Percentiles rank a stretch among this genome's conserved stretches.
Evolutionary conservation across 2,888 invertebrate genomes (phyloP).

Genomic region (Acleris holmiana): DNA sequence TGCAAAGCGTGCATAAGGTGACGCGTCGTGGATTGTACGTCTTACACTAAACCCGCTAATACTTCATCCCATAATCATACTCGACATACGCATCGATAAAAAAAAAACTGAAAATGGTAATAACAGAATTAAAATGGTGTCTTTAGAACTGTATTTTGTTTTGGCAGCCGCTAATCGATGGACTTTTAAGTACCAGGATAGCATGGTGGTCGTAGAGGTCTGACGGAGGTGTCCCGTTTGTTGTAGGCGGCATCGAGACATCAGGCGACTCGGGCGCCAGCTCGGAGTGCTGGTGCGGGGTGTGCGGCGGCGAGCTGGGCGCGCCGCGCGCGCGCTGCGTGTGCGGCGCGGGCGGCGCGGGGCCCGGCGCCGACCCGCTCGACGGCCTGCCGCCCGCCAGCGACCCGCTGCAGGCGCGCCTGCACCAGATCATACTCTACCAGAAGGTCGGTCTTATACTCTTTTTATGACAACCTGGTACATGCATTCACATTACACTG

Average conservation of each 20-base stretch:
- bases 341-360: not conserved
- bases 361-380: not conserved
- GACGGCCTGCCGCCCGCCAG: conserved; percentile 85
- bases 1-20: no score
- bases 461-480: no score
- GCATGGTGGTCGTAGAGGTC: not conserved
- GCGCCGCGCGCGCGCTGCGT: conserved; percentile 1
- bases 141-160: no score
- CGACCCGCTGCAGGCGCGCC: conserved; percentile 89
- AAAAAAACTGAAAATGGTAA: no score
- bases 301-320: conserved; percentile 9
- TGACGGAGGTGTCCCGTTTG: not conserved
- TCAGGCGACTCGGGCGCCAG: conserved; percentile 49
- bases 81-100: no score
- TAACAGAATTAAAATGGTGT: no score
- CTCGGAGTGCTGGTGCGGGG: conserved; percentile 51
- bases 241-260: conserved; percentile 57
- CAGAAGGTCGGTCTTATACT: conserved; percentile 85
- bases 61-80: no score
- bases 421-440: conserved; percentile 92
- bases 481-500: no score
- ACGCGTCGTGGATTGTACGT: no score
- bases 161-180: no score
- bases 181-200: conserved; percentile 2
- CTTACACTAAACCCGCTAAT: no score